A percentile compares a stretch with the other conserved stretches of the same genome.
These are phyloP conservation scores for Pantelozetes paolii DNA, from an alignment of 2,888 invertebrate genomes.

Conservation along the genomic window DNA sequence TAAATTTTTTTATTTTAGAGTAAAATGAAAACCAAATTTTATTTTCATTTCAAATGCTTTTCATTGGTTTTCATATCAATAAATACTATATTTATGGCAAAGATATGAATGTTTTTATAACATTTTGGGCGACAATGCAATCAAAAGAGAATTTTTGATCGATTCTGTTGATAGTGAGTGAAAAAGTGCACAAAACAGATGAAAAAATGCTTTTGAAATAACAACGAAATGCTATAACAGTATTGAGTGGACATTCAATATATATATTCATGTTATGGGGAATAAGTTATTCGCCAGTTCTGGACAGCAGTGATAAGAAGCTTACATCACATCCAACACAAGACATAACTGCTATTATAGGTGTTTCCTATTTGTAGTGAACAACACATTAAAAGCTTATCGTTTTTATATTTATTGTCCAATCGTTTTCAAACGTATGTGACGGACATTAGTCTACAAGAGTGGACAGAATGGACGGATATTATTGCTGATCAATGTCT, in stretches of 20 bases:
- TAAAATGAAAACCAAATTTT: too few relatives aligned
- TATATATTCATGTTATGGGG: constrained; percentile 8
- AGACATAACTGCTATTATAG: constrained; percentile 14
- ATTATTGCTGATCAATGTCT: not conserved
- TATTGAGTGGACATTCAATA: not conserved
- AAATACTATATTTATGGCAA: not conserved
- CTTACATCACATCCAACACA: constrained; percentile 6
- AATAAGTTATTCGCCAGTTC: constrained; percentile 19
- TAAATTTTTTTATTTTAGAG: too few relatives aligned
- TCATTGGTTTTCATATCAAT: not conserved
- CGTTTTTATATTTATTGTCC: constrained; percentile 31
- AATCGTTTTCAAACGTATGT: constrained; percentile 3
- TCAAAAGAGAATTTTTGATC: not conserved
- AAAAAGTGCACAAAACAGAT: not conserved
- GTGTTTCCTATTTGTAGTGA: not conserved
- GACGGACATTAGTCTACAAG: not conserved
- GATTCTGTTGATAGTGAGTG: not conserved
- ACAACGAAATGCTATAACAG: not conserved
- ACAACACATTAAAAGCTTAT: constrained; percentile 19
- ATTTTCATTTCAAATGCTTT: too few relatives aligned
- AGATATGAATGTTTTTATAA: not conserved
- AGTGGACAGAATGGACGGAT: constrained; percentile 1
- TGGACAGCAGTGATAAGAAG: constrained; percentile 23
- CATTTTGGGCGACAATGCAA: not conserved
- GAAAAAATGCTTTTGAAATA: not conserved